Percentiles rank a stretch among this genome's conserved stretches.
These are phyloP conservation scores for Nyctereutes procyonoides DNA, from an alignment of 2,113 vertebrate species.

Conservation along the genomic window DNA sequence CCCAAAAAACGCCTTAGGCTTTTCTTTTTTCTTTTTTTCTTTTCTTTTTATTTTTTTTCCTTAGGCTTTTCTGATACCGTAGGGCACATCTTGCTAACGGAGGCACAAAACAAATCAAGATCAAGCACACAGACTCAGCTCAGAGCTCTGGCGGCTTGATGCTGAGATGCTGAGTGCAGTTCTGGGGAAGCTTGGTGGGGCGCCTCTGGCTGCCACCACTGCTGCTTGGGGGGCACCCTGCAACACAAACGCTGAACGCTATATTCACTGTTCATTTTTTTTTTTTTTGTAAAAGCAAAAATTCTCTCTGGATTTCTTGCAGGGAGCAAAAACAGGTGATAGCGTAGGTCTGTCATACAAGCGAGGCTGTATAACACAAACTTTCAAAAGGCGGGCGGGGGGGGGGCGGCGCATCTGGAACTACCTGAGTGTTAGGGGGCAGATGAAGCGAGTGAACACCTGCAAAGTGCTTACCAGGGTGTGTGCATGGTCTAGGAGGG, in stretches of 20 bases:
- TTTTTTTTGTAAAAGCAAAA: neutral
- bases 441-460: neutral
- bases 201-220: neutral
- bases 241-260: fast-evolving
- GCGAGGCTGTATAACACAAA: neutral
- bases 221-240: too few relatives aligned
- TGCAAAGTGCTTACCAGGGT: neutral
- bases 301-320: neutral
- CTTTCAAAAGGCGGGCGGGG: neutral
- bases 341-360: neutral
- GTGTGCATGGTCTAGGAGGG: neutral
- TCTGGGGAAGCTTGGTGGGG: neutral
- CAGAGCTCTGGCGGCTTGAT: neutral
- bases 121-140: neutral
- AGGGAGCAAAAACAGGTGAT: neutral
- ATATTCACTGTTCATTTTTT: neutral
- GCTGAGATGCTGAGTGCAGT: neutral
- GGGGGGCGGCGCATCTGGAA: neutral
- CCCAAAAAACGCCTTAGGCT: neutral
- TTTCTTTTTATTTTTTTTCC: too few relatives aligned
- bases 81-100: neutral
- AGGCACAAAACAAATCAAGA: neutral
- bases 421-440: neutral
- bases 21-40: too few relatives aligned
- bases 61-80: neutral